These are phyloP conservation scores for Xestia xanthographa DNA, from an alignment of 2,888 invertebrate species.

Conservation along the genomic window DNA sequence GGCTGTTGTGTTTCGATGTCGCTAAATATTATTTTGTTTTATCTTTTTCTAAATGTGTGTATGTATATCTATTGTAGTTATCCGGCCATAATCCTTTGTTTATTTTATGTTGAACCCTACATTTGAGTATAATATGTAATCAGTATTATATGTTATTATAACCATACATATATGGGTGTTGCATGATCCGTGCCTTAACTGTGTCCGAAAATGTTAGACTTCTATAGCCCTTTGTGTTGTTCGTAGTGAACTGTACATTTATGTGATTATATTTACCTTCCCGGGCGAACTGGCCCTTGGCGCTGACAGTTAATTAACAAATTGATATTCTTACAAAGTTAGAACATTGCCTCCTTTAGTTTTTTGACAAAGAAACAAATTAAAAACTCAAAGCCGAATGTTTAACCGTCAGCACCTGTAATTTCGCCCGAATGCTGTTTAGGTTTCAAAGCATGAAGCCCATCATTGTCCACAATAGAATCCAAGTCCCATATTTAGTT, in stretches of 20 bases:
- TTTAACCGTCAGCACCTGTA: slow-evolving; percentile 87
- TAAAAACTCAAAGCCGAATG: slow-evolving; percentile 58
- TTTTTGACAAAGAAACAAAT: slow-evolving; percentile 57
- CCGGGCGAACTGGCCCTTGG: slow-evolving; percentile 78
- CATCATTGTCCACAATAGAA: slow-evolving; percentile 80
- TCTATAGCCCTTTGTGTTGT: slow-evolving; percentile 89
- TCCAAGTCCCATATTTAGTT: slow-evolving; percentile 79
- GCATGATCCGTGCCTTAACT: slow-evolving; percentile 89
- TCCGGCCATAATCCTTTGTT: slow-evolving; percentile 78
- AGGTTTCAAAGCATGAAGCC: slow-evolving; percentile 88
- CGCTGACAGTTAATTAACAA: slow-evolving; percentile 86
- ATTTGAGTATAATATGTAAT: slow-evolving; percentile 77
- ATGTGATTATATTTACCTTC: slow-evolving; percentile 79
- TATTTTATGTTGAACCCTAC: slow-evolving; percentile 75
- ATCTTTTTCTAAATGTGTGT: slow-evolving; percentile 84
- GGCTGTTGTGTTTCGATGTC: slow-evolving; percentile 90
- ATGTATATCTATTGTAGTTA: slow-evolving; percentile 87
- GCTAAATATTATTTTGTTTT: slow-evolving; percentile 84
- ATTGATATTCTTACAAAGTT: slow-evolving; percentile 54
- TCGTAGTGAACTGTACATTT: slow-evolving; percentile 86
- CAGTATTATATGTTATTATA: slow-evolving; percentile 78
- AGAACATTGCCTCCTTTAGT: slow-evolving; percentile 52
- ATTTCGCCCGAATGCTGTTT: slow-evolving; percentile 79
- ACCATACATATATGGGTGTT: slow-evolving; percentile 89
- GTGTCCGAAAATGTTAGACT: slow-evolving; percentile 88